Percentiles rank a stretch among this genome's conserved stretches.
phyloP scores from a whole-genome alignment of 2,888 invertebrate genomes.

The Candidula unifasciata region DNA sequence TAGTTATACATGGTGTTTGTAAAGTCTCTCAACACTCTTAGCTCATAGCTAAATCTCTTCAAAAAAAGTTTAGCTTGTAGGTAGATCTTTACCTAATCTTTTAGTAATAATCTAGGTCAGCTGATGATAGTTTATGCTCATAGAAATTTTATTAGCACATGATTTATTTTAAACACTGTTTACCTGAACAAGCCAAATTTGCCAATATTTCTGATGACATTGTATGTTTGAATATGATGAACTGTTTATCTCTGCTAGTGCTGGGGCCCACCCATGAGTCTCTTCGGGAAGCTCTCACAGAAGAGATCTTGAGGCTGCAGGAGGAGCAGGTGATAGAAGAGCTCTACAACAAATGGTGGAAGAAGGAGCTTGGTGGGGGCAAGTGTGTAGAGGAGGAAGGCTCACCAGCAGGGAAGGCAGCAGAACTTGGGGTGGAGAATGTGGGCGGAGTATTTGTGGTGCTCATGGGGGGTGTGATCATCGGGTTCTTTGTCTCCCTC shows the following conservation, averaged over 20 bases:
- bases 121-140: too few species aligned
- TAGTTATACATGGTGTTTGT: too few species aligned
- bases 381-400: constrained; percentile 82
- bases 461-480: constrained; percentile 91
- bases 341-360: constrained; percentile 97
- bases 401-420: constrained; percentile 85
- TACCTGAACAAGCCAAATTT: too few species aligned
- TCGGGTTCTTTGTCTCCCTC: constrained; percentile 94
- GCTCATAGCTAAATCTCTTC: too few species aligned
- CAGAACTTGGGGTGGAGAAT: constrained; percentile 94
- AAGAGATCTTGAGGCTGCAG: constrained; percentile 94
- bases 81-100: too few species aligned
- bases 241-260: neutral
- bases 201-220: neutral
- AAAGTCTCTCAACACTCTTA: too few species aligned
- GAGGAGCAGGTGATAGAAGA: constrained; percentile 92
- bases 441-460: constrained; percentile 96
- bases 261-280: neutral
- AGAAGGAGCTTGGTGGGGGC: constrained; percentile 67
- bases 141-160: too few species aligned
- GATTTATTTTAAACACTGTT: too few species aligned
- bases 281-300: constrained; percentile 92
- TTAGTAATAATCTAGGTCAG: too few species aligned
- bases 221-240: neutral
- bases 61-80: too few species aligned